Conservation (phyloP, 1,140 invertebrate species). For the Chrysoperla carnea region DNA sequence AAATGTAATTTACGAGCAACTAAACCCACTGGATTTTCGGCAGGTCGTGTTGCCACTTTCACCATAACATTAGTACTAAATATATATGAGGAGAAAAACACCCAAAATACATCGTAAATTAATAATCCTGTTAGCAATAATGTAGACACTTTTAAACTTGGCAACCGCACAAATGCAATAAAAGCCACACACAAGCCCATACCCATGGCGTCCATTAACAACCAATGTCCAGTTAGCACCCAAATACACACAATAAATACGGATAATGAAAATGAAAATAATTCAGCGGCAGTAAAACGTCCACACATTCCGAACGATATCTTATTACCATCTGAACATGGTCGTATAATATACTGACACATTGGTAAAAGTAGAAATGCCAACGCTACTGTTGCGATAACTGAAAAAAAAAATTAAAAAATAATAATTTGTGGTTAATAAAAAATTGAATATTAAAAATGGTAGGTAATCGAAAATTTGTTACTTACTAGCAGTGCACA, state of each 20-base stretch:
- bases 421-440: too few species aligned
- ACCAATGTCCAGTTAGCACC: conserved; percentile 94
- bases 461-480: too few species aligned
- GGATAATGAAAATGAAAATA: conserved; percentile 82
- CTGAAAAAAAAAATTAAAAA: conserved; percentile 33
- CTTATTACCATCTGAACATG: conserved; percentile 69
- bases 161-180: conserved; percentile 88
- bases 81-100: conserved; percentile 96
- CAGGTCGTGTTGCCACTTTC: conserved; percentile 78
- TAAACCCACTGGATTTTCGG: conserved; percentile 90
- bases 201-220: conserved; percentile 94
- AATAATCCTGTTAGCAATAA: conserved; percentile 82
- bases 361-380: conserved; percentile 90
- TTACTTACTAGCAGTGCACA: conserved; percentile 89
- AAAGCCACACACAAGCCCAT: conserved; percentile 96
- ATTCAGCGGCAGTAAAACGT: conserved; percentile 80
- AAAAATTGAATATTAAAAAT: too few species aligned
- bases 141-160: conserved; percentile 92
- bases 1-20: conserved; percentile 84
- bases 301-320: conserved; percentile 85
- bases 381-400: conserved; percentile 89
- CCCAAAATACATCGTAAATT: conserved; percentile 97
- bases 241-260: conserved; percentile 90
- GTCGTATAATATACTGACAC: conserved; percentile 89
- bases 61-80: conserved; percentile 99